Conservation (phyloP, 1,140 invertebrate species). For the Aleiodes sp. region DNA sequence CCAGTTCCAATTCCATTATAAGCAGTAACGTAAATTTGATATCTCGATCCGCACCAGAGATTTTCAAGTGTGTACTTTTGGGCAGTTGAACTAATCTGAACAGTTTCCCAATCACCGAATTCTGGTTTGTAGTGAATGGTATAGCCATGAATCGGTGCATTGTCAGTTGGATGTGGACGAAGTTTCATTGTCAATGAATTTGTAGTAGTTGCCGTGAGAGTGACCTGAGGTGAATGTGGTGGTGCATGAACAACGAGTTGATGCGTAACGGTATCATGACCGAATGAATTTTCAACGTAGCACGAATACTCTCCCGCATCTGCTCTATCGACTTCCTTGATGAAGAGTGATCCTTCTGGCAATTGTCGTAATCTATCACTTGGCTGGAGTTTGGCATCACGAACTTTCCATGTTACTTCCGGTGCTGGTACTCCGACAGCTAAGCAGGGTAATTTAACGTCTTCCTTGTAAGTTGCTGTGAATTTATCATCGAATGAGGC, state of each 20-base stretch:
- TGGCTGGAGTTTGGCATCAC: slow-evolving; percentile 72
- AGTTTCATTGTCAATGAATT: slow-evolving; percentile 84
- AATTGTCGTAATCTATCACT: slow-evolving; percentile 83
- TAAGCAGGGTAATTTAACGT: slow-evolving; percentile 89
- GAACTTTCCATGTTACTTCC: slow-evolving; percentile 87
- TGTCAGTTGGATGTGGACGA: slow-evolving; percentile 78
- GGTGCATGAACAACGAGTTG: slow-evolving; percentile 87
- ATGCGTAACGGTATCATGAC: slow-evolving; percentile 91
- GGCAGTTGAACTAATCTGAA: slow-evolving; percentile 78
- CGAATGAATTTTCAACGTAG: slow-evolving; percentile 91
- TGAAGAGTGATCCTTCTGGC: slow-evolving; percentile 89
- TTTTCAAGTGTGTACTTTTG: slow-evolving; percentile 88
- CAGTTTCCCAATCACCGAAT: slow-evolving; percentile 91
- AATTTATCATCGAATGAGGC: slow-evolving; percentile 92
- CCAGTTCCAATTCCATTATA: slow-evolving; percentile 92
- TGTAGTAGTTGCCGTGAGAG: slow-evolving; percentile 83
- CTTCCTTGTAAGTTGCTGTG: slow-evolving; percentile 89
- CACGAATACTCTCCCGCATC: slow-evolving; percentile 93
- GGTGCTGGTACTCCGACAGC: slow-evolving; percentile 90
- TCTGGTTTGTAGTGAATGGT: slow-evolving; percentile 93
- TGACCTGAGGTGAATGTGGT: slow-evolving; percentile 83
- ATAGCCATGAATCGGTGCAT: slow-evolving; percentile 83
- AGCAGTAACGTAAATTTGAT: slow-evolving; percentile 89
- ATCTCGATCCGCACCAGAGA: slow-evolving; percentile 89
- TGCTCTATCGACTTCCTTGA: slow-evolving; percentile 86